These are phyloP conservation scores for Picathartes gymnocephalus DNA, from an alignment of 2,113 vertebrate species.

Conservation along the genomic window DNA sequence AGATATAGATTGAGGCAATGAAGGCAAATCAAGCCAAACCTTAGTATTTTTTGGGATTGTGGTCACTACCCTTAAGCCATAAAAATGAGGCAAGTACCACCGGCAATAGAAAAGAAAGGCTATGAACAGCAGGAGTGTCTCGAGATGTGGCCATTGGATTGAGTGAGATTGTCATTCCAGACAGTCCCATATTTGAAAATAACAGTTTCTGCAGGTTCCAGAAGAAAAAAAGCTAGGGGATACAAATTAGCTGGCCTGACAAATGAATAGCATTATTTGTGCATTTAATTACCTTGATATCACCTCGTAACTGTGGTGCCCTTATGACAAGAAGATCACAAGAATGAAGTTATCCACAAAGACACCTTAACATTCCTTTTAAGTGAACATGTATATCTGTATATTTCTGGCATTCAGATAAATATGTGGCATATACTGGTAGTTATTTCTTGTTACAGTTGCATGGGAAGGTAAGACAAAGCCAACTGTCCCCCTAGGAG, in stretches of 20 bases:
- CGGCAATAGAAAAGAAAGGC: background rate
- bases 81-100: background rate
- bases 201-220: background rate
- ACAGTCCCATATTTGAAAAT: background rate
- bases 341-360: background rate
- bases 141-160: rapidly evolving
- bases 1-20: background rate
- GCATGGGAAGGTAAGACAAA: background rate
- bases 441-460: background rate
- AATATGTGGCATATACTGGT: background rate
- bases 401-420: background rate
- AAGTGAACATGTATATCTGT: background rate
- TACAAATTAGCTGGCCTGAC: background rate
- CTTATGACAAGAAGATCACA: background rate
- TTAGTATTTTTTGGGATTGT: background rate
- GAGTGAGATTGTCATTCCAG: background rate
- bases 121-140: background rate
- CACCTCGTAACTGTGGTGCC: background rate
- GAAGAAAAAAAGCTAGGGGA: background rate
- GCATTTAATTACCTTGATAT: background rate
- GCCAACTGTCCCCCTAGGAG: background rate
- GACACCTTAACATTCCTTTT: background rate
- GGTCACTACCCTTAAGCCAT: background rate
- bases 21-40: background rate
- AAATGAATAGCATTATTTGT: background rate